Evolutionary conservation across 2,888 invertebrate species (phyloP).

Genomic region (Drosophila lacicola): DNA sequence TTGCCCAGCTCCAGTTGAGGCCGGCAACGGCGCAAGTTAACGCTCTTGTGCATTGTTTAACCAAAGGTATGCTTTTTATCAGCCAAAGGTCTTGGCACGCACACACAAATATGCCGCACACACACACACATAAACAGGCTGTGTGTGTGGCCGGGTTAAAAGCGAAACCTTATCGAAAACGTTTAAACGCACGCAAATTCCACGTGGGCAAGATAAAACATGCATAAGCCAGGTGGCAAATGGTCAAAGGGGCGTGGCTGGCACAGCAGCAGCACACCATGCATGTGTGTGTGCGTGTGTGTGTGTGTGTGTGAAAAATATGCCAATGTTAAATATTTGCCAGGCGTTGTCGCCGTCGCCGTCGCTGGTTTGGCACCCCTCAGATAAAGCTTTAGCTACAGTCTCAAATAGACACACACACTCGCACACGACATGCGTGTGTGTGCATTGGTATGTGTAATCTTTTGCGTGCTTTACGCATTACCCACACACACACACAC

Average conservation of each 20-base stretch:
- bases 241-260: conserved; percentile 51
- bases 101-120: conserved; percentile 74
- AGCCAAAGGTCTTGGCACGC: conserved; percentile 79
- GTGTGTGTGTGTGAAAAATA: conserved; percentile 71
- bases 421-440: conserved; percentile 30
- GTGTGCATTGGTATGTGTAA: conserved; percentile 71
- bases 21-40: conserved; percentile 36
- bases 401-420: conserved; percentile 49
- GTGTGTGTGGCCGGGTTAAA: conserved; percentile 67
- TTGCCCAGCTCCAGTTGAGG: conserved; percentile 4
- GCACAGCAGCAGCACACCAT: conserved; percentile 10
- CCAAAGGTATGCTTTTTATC: conserved; percentile 77
- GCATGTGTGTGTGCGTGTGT: conserved; percentile 14
- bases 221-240: conserved; percentile 71
- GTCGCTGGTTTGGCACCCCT: conserved; percentile 70
- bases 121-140: conserved; percentile 31
- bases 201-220: conserved; percentile 81
- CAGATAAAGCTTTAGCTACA: conserved; percentile 79
- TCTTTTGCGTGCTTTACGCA: conserved; percentile 81
- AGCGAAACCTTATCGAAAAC: conserved; percentile 82
- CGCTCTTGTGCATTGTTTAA: conserved; percentile 63
- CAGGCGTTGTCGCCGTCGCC: conserved; percentile 61
- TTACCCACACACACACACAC: conserved; percentile 55
- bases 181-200: conserved; percentile 82
- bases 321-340: conserved; percentile 82